Conservation (phyloP, 1,140 invertebrate species). For the Drosophila cardini region DNA sequence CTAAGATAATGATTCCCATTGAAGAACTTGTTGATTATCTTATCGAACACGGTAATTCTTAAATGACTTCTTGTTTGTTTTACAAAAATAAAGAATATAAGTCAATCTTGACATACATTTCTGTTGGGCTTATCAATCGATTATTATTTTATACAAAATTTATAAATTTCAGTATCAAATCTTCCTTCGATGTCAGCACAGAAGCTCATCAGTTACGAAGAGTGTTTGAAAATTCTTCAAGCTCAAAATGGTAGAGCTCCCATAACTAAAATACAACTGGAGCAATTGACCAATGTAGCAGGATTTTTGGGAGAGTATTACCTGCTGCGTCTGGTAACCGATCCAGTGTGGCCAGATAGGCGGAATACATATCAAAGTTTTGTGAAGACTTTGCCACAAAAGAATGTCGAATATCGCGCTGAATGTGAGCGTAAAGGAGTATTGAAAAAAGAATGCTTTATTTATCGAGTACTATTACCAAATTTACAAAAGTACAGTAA, state of each 20-base stretch:
- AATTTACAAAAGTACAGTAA: slow-evolving; percentile 22
- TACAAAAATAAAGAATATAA: background rate
- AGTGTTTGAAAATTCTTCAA: slow-evolving; percentile 2
- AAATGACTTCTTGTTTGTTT: background rate
- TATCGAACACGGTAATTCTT: slow-evolving; percentile 14
- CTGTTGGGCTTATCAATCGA: no score
- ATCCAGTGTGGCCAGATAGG: background rate
- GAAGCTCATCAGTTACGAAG: slow-evolving; percentile 10
- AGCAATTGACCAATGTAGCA: background rate
- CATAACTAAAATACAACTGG: background rate
- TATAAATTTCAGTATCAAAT: background rate
- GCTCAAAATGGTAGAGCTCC: background rate
- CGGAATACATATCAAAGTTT: slow-evolving; percentile 2
- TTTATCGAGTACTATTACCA: slow-evolving; percentile 15
- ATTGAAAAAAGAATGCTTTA: background rate
- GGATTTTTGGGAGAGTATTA: slow-evolving; percentile 18
- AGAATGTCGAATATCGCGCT: slow-evolving; percentile 7
- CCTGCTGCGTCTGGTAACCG: background rate
- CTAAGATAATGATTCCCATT: slow-evolving; percentile 63
- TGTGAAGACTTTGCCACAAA: slow-evolving; percentile 21
- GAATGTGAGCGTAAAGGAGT: slow-evolving; percentile 12
- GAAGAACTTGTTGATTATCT: slow-evolving; percentile 67
- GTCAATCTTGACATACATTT: slow-evolving; percentile 5
- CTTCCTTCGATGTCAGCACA: background rate
- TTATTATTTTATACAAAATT: background rate